Evolutionary conservation across 2,888 invertebrate species (phyloP).

Genomic region (Euzophera pinguis): DNA sequence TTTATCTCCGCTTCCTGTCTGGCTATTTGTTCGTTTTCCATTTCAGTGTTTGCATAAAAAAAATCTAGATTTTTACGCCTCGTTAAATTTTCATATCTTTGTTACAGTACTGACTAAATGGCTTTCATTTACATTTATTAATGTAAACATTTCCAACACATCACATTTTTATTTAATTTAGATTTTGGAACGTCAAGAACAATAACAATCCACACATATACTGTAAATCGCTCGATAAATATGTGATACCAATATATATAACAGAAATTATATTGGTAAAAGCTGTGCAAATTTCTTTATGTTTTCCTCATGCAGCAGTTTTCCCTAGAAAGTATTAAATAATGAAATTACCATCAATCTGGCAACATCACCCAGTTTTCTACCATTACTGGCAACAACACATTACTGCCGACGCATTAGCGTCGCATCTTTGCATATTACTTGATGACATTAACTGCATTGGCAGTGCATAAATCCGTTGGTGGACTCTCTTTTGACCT

Average conservation of each 20-base stretch:
- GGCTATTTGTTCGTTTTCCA: conserved; percentile 5
- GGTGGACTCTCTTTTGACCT: conserved; percentile 4
- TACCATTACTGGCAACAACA: conserved; percentile 2
- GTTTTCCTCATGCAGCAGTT: not conserved
- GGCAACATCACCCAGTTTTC: conserved; percentile 5
- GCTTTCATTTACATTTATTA: not conserved
- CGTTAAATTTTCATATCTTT: not conserved
- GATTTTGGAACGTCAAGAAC: no score
- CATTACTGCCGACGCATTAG: not conserved
- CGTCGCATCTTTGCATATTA: conserved; percentile 11
- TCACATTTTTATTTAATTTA: no score
- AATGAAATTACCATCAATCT: not conserved
- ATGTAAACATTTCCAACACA: no score
- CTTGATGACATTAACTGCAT: conserved; percentile 8
- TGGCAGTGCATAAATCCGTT: conserved; percentile 9
- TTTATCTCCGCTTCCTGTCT: conserved; percentile 11
- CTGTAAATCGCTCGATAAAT: no score
- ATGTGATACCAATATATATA: no score
- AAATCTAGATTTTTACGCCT: conserved; percentile 8
- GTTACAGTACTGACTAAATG: not conserved
- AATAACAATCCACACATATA: no score
- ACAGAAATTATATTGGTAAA: no score
- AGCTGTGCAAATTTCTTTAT: no score
- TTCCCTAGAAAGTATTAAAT: conserved; percentile 4
- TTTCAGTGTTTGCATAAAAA: conserved; percentile 8